Evolutionary conservation across 2,888 invertebrate species (phyloP).

Genomic region (Macaria notata): DNA sequence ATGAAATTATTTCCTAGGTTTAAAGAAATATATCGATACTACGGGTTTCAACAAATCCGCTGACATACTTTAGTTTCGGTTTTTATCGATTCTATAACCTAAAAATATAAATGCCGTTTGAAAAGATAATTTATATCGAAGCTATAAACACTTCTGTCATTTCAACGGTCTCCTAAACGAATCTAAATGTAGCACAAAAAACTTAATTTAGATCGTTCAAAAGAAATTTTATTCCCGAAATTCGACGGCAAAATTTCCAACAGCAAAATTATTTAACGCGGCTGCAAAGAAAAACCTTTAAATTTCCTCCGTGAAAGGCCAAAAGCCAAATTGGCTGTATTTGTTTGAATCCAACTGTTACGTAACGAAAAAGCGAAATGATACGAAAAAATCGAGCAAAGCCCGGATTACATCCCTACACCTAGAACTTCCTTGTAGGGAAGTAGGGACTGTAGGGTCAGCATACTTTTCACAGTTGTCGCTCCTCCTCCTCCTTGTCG

Average conservation of each 20-base stretch:
- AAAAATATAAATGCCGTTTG: no score
- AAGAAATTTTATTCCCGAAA: slow-evolving; percentile 7
- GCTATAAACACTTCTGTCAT: no score
- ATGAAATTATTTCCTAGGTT: no score
- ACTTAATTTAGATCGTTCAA: background rate
- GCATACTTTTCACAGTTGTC: background rate
- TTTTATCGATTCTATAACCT: no score
- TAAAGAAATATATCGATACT: no score
- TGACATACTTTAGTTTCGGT: no score
- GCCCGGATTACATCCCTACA: slow-evolving; percentile 13
- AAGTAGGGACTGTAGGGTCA: slow-evolving; percentile 4
- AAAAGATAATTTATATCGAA: no score
- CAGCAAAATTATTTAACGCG: background rate
- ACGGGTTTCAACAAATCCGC: no score
- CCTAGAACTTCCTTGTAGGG: slow-evolving; percentile 7
- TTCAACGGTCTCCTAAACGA: no score
- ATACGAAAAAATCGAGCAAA: slow-evolving; percentile 14
- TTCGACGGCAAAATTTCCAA: background rate
- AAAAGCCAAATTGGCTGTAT: slow-evolving; percentile 16
- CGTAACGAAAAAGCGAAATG: slow-evolving; percentile 13
- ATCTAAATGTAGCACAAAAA: no score
- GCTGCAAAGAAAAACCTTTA: slow-evolving; percentile 4
- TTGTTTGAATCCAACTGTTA: slow-evolving; percentile 16
- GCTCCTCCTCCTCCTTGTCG: no score
- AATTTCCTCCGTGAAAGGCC: slow-evolving; percentile 1